Evolutionary conservation across 2,888 invertebrate species (phyloP).

Genomic region (Acrocyrtus sp.): DNA sequence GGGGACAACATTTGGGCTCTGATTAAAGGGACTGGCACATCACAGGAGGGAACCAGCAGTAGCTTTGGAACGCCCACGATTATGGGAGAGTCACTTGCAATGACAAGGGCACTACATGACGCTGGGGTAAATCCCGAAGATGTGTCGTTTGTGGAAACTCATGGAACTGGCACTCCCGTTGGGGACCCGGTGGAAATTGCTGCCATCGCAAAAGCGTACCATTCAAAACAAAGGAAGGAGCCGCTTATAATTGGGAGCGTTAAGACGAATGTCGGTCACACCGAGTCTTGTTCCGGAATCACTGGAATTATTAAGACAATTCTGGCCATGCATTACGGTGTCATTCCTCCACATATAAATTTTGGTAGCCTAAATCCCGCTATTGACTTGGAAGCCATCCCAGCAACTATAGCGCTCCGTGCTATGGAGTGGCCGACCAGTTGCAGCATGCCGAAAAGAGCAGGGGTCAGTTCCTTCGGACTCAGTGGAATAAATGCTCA

Average conservation of each 20-base stretch:
- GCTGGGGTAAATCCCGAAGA: slow-evolving; percentile 24
- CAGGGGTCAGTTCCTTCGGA: slow-evolving; percentile 43
- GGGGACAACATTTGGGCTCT: slow-evolving; percentile 41
- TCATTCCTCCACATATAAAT: no score
- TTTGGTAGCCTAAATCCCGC: slow-evolving; percentile 33
- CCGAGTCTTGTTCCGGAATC: slow-evolving; percentile 50
- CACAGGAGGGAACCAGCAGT: slow-evolving; percentile 65
- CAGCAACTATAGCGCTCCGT: slow-evolving; percentile 35
- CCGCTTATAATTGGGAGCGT: slow-evolving; percentile 49
- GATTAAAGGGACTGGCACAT: slow-evolving; percentile 63
- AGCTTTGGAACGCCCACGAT: slow-evolving; percentile 64
- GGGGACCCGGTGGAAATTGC: background rate
- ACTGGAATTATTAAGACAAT: slow-evolving; percentile 53
- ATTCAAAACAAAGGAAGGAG: background rate
- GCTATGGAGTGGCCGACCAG: slow-evolving; percentile 1
- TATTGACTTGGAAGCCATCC: slow-evolving; percentile 46
- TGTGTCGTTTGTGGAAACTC: background rate
- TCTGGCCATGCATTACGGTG: slow-evolving; percentile 32
- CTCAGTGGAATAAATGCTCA: slow-evolving; percentile 45
- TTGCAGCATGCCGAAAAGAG: slow-evolving; percentile 1
- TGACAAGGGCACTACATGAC: slow-evolving; percentile 21
- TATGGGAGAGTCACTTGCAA: slow-evolving; percentile 24
- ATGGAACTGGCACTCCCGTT: background rate
- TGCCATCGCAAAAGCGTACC: slow-evolving; percentile 37
- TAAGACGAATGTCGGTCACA: slow-evolving; percentile 55